Percentiles rank a stretch among this genome's conserved stretches.
Evolutionary conservation across 1,140 invertebrate species (phyloP).

Genomic region (Drosophila carrolli): DNA sequence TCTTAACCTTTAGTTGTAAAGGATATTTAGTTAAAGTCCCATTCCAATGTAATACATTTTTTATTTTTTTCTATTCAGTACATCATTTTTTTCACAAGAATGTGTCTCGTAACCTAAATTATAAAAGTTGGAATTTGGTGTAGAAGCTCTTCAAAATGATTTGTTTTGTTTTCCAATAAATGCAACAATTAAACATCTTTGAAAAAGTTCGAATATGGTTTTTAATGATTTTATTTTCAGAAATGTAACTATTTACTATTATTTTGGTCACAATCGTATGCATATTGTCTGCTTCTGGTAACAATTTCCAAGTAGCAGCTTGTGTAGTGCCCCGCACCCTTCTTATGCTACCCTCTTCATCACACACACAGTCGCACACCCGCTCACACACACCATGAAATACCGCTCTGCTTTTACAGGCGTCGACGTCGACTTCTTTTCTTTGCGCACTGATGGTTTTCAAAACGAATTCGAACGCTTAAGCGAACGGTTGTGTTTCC

Average conservation of each 20-base stretch:
- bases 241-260: neutral
- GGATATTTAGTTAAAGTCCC: too few relatives aligned
- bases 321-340: constrained; percentile 19
- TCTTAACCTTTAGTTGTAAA: too few relatives aligned
- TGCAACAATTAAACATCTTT: too few relatives aligned
- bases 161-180: neutral
- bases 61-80: neutral
- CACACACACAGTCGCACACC: constrained; percentile 1
- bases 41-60: neutral
- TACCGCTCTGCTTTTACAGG: constrained; percentile 37
- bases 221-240: too few relatives aligned
- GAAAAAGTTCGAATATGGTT: too few relatives aligned
- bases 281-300: constrained; percentile 61
- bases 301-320: constrained; percentile 50
- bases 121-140: too few relatives aligned
- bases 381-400: constrained; percentile 14
- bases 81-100: neutral
- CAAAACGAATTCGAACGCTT: constrained; percentile 79
- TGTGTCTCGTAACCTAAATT: too few relatives aligned
- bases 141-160: too few relatives aligned
- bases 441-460: constrained; percentile 43
- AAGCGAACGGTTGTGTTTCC: constrained; percentile 73
- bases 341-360: constrained; percentile 13
- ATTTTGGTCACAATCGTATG: constrained; percentile 11
- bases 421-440: constrained; percentile 37